Evolutionary conservation across 2,888 invertebrate species (phyloP), one percentile per base, ranked within the genome.

Genomic region (Platerodrilus igneus): DNA sequence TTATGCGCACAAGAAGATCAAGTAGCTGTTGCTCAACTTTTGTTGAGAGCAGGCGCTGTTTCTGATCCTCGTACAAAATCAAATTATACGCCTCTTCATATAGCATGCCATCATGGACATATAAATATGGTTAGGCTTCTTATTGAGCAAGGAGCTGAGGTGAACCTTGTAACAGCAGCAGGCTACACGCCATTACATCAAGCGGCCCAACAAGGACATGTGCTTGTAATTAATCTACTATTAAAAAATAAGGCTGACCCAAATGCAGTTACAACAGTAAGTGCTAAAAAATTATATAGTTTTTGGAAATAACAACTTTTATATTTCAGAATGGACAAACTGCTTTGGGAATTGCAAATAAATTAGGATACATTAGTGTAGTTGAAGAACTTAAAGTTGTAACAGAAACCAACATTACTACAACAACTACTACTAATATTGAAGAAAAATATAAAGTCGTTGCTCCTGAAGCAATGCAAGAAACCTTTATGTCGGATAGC

Each of bases 381-480:
- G 94, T 97, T 44, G 97, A 99, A 67, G 93, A 95, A 3, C 72
- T 99, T 34, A 89, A 95, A 59, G 88, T 90, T 1, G 90, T 93
- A 37, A 87, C 91, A 54, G 84, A 83, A 50, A 80, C 78, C 6
- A 76, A 76, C 26, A 74, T 78, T 6, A 78, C 79, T 8, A 80
- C 80, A 8, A 78, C 79, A 4, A 63, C 66, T 2, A 78, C 78
- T 1, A 57, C 63, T n/a, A 70, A 66, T 22, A 63, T 74, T 55
- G 96, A 96, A 65, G 97, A 97, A 65, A 93, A 95, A 70, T 96
- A 96, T 73, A 86, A 90, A 69, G 94, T 99, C 32, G 87, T 94
- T 48, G 91, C 94, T 34, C 99, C 99, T 0, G 99, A 99, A 71
- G 87, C 91, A 51, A 94, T 99, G 91, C 96, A 96, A 68, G 99